Conservation (phyloP, 2,797 vertebrate genomes). For the Otus scops region DNA sequence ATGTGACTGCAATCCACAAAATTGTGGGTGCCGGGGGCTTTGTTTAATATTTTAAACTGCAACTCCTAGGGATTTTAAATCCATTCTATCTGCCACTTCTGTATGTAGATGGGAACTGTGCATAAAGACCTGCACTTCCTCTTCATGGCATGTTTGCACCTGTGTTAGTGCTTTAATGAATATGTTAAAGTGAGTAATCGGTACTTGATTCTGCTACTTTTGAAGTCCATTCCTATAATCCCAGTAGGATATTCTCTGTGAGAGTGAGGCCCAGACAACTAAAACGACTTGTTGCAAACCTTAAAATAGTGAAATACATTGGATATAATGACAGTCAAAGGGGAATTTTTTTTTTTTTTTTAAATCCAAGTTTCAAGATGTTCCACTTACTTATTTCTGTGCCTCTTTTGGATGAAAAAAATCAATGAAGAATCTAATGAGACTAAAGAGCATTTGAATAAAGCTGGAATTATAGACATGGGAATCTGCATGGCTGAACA, state of each 20-base stretch:
- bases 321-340: neutral
- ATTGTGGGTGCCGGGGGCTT: fast-evolving
- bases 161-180: neutral
- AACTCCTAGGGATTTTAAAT: neutral
- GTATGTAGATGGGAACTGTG: neutral
- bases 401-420: neutral
- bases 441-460: conserved; percentile 46
- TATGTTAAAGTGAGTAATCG: neutral
- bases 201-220: neutral
- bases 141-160: neutral
- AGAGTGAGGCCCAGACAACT: neutral
- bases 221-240: neutral
- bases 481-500: conserved; percentile 48
- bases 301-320: neutral
- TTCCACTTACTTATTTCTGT: neutral
- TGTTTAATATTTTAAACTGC: neutral
- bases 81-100: neutral
- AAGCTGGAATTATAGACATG: conserved; percentile 41
- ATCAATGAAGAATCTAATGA: neutral
- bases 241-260: neutral
- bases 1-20: neutral
- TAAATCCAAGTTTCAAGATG: neutral
- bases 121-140: neutral
- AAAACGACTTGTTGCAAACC: neutral
- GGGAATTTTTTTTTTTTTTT: neutral